Percentiles rank a stretch among this genome's conserved stretches.
phyloP scores from a whole-genome alignment of 2,797 vertebrate species.

The Gallirallus australis region DNA sequence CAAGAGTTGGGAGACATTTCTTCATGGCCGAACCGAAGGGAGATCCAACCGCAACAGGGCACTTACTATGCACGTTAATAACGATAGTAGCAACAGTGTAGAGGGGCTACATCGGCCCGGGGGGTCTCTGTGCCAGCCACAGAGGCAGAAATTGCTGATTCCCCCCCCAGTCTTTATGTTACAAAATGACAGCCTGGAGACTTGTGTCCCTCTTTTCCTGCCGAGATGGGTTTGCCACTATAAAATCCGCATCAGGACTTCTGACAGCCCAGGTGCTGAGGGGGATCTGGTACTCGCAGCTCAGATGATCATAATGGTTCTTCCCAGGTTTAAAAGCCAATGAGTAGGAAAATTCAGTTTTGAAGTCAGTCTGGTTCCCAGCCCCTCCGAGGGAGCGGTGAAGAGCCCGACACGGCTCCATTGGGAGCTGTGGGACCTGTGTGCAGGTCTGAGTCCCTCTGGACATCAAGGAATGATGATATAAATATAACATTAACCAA shows the following conservation, averaged over 20 bases:
- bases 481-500: fast-evolving
- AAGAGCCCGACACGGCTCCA: fast-evolving
- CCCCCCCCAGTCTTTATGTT: neutral
- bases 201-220: neutral
- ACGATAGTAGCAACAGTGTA: fast-evolving
- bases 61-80: neutral
- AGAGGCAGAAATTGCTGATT: neutral
- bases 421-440: fast-evolving
- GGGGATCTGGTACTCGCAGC: neutral
- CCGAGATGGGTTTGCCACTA: neutral
- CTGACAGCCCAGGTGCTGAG: neutral
- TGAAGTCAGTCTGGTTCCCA: fast-evolving
- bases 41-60: neutral
- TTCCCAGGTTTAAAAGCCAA: neutral
- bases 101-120: fast-evolving
- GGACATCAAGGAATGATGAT: fast-evolving
- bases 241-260: constrained; percentile 10
- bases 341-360: neutral
- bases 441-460: fast-evolving
- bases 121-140: neutral
- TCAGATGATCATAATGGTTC: neutral
- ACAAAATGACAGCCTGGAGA: neutral
- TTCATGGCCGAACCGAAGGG: neutral
- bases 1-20: neutral
- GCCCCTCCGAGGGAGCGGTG: fast-evolving